These are phyloP conservation scores for Bathynomus jamesi DNA, from an alignment of 1,140 invertebrate genomes.

Conservation along the genomic window DNA sequence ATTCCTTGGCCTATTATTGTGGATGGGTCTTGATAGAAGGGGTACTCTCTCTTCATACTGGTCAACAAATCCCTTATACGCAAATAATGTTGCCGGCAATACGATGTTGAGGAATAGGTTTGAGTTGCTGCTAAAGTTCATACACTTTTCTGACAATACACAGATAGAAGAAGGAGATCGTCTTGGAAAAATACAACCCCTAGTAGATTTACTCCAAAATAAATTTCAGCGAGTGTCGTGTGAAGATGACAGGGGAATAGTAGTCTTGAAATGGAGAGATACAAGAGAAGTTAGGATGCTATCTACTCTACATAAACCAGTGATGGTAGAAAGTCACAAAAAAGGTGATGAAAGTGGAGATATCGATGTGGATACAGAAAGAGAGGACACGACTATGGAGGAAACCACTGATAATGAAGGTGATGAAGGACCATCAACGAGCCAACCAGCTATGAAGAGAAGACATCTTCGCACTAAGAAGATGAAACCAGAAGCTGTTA, in stretches of 20 bases:
- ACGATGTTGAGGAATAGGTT: slow-evolving; percentile 21
- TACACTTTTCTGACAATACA: slow-evolving; percentile 20
- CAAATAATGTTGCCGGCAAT: slow-evolving; percentile 10
- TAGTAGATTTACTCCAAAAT: slow-evolving; percentile 9
- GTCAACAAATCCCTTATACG: slow-evolving; percentile 14
- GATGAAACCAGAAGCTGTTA: slow-evolving; percentile 14
- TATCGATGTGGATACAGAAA: too few relatives aligned
- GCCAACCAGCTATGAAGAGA: slow-evolving; percentile 4
- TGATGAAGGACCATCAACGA: not conserved
- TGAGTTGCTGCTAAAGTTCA: too few relatives aligned
- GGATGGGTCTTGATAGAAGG: slow-evolving; percentile 14
- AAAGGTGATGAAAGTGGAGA: too few relatives aligned
- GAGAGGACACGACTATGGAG: too few relatives aligned
- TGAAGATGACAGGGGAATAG: slow-evolving; percentile 12
- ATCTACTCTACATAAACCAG: too few relatives aligned
- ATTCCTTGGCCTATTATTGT: slow-evolving; percentile 16
- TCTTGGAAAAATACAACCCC: too few relatives aligned
- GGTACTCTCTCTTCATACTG: slow-evolving; percentile 12
- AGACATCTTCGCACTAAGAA: slow-evolving; percentile 1
- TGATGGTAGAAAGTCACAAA: too few relatives aligned
- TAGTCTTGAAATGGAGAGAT: slow-evolving; percentile 18
- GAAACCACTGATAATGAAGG: too few relatives aligned
- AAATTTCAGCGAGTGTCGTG: slow-evolving; percentile 15
- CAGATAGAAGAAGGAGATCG: slow-evolving; percentile 6
- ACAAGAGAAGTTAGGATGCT: slow-evolving; percentile 20